phyloP scores from a whole-genome alignment of 2,888 invertebrate genomes.

The Leptothorax acervorum region DNA sequence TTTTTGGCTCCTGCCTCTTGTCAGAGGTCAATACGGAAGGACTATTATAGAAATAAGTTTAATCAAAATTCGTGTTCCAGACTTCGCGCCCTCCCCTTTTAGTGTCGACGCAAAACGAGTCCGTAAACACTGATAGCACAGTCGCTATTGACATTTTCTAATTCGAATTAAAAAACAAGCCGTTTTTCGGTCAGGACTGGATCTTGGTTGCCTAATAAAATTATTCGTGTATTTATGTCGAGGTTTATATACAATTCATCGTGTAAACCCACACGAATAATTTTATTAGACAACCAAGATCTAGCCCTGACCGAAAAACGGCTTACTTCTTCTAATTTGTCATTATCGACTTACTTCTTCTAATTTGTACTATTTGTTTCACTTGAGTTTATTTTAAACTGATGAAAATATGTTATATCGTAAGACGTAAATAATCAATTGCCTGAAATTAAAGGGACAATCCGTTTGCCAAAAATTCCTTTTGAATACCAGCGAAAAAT shows the following conservation, averaged over 20 bases:
- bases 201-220: too few relatives aligned
- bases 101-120: background rate
- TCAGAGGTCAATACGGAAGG: too few relatives aligned
- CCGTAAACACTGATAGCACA: background rate
- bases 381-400: background rate
- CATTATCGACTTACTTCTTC: background rate
- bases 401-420: background rate
- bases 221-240: too few relatives aligned
- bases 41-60: too few relatives aligned
- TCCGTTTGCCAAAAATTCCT: background rate
- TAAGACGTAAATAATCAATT: background rate
- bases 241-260: too few relatives aligned
- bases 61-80: too few relatives aligned
- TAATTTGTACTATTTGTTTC: background rate
- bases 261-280: too few relatives aligned
- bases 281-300: too few relatives aligned
- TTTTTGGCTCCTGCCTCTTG: too few relatives aligned
- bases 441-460: background rate
- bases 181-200: too few relatives aligned
- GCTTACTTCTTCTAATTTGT: too few relatives aligned
- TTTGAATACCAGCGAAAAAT: background rate
- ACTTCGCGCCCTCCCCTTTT: background rate
- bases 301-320: too few relatives aligned
- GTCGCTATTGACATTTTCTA: background rate
- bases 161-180: background rate